Conservation (phyloP, 2,797 vertebrate genomes). For the Parambassis ranga region DNA sequence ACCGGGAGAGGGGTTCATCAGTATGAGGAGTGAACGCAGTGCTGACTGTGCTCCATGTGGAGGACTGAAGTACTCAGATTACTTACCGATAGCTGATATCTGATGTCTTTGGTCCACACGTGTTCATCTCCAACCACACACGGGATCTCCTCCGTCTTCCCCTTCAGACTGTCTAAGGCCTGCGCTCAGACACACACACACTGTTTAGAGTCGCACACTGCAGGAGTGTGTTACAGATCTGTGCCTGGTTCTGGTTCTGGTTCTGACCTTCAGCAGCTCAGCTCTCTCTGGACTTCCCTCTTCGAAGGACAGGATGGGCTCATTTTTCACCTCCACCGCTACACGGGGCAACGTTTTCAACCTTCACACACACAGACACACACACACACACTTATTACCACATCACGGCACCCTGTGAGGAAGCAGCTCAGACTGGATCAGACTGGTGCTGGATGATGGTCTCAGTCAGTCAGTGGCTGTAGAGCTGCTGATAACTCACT, state of each 20-base stretch:
- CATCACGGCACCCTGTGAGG: no score
- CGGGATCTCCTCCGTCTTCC: slow-evolving; percentile 87
- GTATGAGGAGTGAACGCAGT: neutral
- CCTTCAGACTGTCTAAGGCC: slow-evolving; percentile 83
- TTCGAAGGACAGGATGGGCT: slow-evolving; percentile 87
- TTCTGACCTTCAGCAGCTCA: slow-evolving; percentile 83
- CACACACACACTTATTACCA: neutral
- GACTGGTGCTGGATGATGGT: no score
- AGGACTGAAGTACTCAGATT: neutral
- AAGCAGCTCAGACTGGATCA: no score
- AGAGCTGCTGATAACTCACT: no score
- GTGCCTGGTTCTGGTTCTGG: no score
- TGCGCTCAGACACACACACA: slow-evolving; percentile 40
- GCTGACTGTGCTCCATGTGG: no score
- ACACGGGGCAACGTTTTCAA: slow-evolving; percentile 73
- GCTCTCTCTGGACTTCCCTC: slow-evolving; percentile 84
- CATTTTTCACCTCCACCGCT: slow-evolving; percentile 86
- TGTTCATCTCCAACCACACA: slow-evolving; percentile 92
- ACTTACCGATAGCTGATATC: slow-evolving; percentile 91
- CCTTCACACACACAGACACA: slow-evolving; percentile 63
- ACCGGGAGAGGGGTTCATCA: neutral
- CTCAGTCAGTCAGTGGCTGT: no score
- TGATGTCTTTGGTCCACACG: slow-evolving; percentile 88
- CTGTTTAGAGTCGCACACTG: no score
- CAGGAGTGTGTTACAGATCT: no score